Evolutionary conservation across 2,888 invertebrate species (phyloP).

Genomic region (Lycia hirtaria): DNA sequence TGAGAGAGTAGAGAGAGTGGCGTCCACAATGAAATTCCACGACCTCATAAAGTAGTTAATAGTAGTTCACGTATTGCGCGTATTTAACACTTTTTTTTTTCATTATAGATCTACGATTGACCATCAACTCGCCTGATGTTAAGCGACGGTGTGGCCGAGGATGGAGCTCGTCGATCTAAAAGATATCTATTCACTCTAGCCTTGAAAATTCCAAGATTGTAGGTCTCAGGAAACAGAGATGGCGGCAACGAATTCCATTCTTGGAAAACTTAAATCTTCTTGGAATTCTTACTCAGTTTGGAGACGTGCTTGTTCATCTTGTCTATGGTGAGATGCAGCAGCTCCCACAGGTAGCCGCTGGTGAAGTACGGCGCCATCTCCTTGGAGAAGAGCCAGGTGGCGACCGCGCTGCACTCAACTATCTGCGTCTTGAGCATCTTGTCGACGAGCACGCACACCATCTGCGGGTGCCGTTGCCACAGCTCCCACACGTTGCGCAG

Average conservation of each 20-base stretch:
- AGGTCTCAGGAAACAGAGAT: background rate
- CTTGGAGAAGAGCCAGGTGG: conserved; percentile 98
- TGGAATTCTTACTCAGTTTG: conserved; percentile 87
- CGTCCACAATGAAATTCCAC: too few species aligned
- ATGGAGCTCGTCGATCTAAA: too few species aligned
- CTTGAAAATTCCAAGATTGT: too few species aligned
- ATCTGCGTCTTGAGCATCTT: conserved; percentile 99
- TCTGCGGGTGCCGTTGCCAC: conserved; percentile 98
- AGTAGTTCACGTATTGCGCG: too few species aligned
- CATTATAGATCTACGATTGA: too few species aligned
- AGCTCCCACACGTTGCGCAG: conserved; percentile 96
- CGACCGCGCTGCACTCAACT: conserved; percentile 98
- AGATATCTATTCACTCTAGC: too few species aligned
- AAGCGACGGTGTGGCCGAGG: too few species aligned
- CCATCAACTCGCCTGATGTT: too few species aligned
- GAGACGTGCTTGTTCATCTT: conserved; percentile 98
- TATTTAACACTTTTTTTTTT: too few species aligned
- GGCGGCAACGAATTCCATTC: background rate
- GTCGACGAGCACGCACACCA: conserved; percentile 98
- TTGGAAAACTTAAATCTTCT: background rate
- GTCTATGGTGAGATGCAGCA: conserved; percentile 96
- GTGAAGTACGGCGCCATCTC: conserved; percentile 95
- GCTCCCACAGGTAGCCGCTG: conserved; percentile 98
- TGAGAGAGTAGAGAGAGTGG: too few species aligned
- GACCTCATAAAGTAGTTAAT: too few species aligned